Evolutionary conservation across 2,888 invertebrate genomes (phyloP), one percentile per base, ranked within the genome.

Genomic region (Peribatodes rhomboidaria): DNA sequence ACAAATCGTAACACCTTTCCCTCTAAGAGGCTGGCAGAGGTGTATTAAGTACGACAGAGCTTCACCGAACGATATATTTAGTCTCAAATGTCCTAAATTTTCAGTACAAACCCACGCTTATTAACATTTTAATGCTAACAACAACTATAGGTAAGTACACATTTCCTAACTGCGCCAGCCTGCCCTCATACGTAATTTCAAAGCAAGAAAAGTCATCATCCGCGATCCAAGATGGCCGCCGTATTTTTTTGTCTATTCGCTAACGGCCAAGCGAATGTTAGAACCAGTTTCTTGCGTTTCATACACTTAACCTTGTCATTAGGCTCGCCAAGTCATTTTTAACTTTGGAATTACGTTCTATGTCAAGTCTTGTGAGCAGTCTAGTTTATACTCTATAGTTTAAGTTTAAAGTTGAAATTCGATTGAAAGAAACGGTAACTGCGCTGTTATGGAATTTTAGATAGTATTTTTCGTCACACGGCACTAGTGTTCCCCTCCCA

Each of bases 291-390:
- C 81, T 80, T 80, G 77, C 79, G 79, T 82, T 83, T 82, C 83
- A 84, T 85, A 83, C 81, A 81, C 84, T 82, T 86, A 87, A 88
- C 88, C 88, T 87, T 86, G 89, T 88, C 88, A 89, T 88, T 89
- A 88, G 84, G 83, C 83, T 78, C 80, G 84, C 80, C 82, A 85
- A 84, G 82, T 84, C 81, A 83, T 85, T 85, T 85, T 86, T 82
- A 78, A 85, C 81, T 78, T 81, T 79, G 76, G 79, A 81, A 81
- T 63, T 68, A 49, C 42, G 42, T 55, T 63, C 70, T 58, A 70
- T 65, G 65, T 70, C 67, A 42, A 46, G 42, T n/a, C 50, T 42
- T 31, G 50, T n/a, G 31, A 11, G 4, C 60, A 61, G 53, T 55
- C 41, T 14, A 77, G 46, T 73, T 68, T 73, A 20, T 55, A 72